Evolutionary conservation across 2,888 invertebrate genomes (phyloP), one percentile per base, ranked within the genome.

Genomic region (Dexiosoma caninum): DNA sequence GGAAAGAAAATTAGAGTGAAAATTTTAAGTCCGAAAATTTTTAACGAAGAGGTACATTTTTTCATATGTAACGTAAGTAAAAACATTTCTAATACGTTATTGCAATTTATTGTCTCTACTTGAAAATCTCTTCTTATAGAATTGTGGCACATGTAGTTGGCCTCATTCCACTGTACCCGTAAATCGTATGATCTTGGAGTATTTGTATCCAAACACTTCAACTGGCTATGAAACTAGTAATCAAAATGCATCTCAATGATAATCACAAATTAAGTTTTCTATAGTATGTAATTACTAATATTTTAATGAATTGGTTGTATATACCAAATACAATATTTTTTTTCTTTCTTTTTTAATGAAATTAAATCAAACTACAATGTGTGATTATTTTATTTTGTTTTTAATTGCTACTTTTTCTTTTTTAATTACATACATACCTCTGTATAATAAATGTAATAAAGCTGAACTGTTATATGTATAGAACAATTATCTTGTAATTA

Each of bases 31-130:
- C 79, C 79, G 27, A 74, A 78, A 64, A 67, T 78, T 74, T 66
- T 84, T 14, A 78, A 72, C 27, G 82, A 76, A 42, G 82, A 79
- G 55, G 78, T 83, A 62, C 70, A 82, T 64, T 83, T 84, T 69
- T 84, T 81, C 49, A 84, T 84, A 83, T 84, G 84, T 84, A 84
- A 84, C 83, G 84, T 84, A 78, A 82, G 84, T 77, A n/a, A 32
- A 42, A 19, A 10, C 0, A 19, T 30, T 10, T 44, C 14, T 9
- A 10, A 4, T 21, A 14, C 10, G 2, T 16, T 12, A 10, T 4
- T 32, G 32, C n/a, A 60, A n/a, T 16, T 27, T 16, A 27, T 60
- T 42, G 10, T 2, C 30, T 30, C 64, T 49, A 62, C 42, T 69
- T 76, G 27, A 23, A 19, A n/a, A 16, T 21, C 9, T 32, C 19